Conservation (phyloP, 2,888 invertebrate genomes). For the Sphaeridia pumilis region DNA sequence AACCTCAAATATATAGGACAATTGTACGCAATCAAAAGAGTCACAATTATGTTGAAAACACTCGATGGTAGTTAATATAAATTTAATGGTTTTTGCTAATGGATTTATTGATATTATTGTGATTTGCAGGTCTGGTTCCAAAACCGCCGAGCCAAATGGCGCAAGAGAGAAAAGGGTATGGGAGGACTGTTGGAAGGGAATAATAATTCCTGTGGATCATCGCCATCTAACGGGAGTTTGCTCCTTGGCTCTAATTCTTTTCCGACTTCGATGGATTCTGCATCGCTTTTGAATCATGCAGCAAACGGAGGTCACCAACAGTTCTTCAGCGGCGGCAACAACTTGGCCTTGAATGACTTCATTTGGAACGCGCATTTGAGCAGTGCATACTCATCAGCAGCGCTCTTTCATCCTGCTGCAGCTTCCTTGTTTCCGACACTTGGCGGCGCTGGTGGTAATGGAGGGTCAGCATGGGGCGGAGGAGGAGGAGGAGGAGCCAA, state of each 20-base stretch:
- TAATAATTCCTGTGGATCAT: neutral
- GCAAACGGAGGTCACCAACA: too few species aligned
- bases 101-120: too few species aligned
- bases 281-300: too few species aligned
- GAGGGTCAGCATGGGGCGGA: conserved; percentile 20
- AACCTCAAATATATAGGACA: too few species aligned
- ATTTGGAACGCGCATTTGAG: conserved; percentile 39
- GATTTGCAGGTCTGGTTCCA: conserved; percentile 96
- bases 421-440: conserved; percentile 28
- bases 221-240: conserved; percentile 7
- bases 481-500: conserved; percentile 1
- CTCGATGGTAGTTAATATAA: conserved; percentile 16
- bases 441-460: conserved; percentile 9
- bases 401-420: conserved; percentile 37
- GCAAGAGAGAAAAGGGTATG: conserved; percentile 81
- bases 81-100: too few species aligned
- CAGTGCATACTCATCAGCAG: conserved; percentile 39
- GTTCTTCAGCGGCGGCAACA: neutral
- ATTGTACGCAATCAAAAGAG: conserved; percentile 22
- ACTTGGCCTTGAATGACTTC: conserved; percentile 26
- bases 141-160: conserved; percentile 85
- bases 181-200: conserved; percentile 42
- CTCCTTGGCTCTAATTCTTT: conserved; percentile 3
- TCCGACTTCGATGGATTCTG: neutral
- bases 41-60: conserved; percentile 30